Evolutionary conservation across 2,888 invertebrate species (phyloP).

Genomic region (Phyllotreta cruciferae): DNA sequence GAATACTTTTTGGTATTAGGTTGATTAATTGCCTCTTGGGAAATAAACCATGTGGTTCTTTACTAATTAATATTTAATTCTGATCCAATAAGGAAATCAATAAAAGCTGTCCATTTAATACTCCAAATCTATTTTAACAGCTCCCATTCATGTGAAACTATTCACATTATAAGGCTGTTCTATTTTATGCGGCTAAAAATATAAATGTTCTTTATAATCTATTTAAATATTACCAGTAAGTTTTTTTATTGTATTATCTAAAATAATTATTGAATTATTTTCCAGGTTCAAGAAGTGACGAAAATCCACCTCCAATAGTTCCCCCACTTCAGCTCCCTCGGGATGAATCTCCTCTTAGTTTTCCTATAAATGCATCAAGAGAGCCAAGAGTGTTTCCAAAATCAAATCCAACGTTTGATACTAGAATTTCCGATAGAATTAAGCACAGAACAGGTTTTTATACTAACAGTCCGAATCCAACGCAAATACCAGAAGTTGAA

Average conservation of each 20-base stretch:
- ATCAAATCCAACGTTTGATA: conserved; percentile 46
- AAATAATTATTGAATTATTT: too few species aligned
- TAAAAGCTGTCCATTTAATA: too few species aligned
- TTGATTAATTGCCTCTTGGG: too few species aligned
- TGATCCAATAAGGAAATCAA: too few species aligned
- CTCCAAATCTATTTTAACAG: too few species aligned
- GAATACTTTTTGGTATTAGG: too few species aligned
- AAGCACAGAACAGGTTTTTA: conserved; percentile 45
- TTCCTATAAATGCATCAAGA: not conserved
- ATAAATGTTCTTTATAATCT: conserved; percentile 1
- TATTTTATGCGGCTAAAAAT: not conserved
- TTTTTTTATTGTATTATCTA: not conserved
- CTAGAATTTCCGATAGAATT: conserved; percentile 56
- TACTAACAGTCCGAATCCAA: conserved; percentile 32
- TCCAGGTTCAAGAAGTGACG: too few species aligned
- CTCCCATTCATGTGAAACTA: not conserved
- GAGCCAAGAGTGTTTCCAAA: not conserved
- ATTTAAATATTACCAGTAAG: conserved; percentile 5
- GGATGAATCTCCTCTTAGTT: not conserved
- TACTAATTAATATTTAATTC: too few species aligned
- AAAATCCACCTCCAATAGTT: too few species aligned
- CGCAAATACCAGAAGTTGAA: conserved; percentile 31
- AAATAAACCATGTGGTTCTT: too few species aligned
- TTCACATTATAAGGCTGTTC: not conserved
- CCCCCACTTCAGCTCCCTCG: too few species aligned